phyloP scores from a whole-genome alignment of 1,140 invertebrate genomes.

The Brachionus manjavacas region DNA sequence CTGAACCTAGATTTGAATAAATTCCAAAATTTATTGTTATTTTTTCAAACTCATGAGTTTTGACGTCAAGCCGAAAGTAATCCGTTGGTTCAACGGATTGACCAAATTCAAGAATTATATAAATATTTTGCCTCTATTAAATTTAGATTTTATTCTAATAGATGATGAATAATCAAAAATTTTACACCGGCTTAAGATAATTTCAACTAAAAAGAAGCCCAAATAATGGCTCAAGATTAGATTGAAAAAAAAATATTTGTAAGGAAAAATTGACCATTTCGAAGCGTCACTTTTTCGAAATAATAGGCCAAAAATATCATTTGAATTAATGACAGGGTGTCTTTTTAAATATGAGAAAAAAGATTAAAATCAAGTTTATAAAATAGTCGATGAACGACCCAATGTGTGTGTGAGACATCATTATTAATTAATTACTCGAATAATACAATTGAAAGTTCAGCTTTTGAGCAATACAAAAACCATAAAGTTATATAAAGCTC shows the following conservation, averaged over 20 bases:
- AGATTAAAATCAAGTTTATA: conserved; percentile 18
- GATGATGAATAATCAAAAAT: not conserved
- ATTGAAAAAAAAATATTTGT: not conserved
- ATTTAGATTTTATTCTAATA: not conserved
- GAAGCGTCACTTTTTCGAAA: not conserved
- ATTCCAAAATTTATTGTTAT: not conserved
- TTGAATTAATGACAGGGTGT: conserved; percentile 12
- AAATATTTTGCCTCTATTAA: conserved; percentile 19
- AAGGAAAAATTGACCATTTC: not conserved
- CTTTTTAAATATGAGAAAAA: not conserved
- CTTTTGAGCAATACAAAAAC: not conserved
- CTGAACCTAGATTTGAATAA: not conserved
- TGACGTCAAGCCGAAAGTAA: not conserved
- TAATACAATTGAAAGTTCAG: not conserved
- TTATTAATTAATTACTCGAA: not conserved
- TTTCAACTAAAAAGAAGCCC: not conserved
- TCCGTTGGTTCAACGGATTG: not conserved
- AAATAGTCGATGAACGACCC: not conserved
- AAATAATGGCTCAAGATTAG: not conserved
- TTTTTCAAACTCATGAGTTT: not conserved
- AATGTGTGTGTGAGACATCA: conserved; percentile 4
- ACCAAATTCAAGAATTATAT: not conserved
- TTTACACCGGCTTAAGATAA: not conserved
- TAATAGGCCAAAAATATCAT: not conserved
- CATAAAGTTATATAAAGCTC: not conserved